phyloP scores from a whole-genome alignment of 2,113 vertebrate species.

The Hystrix brachyura region DNA sequence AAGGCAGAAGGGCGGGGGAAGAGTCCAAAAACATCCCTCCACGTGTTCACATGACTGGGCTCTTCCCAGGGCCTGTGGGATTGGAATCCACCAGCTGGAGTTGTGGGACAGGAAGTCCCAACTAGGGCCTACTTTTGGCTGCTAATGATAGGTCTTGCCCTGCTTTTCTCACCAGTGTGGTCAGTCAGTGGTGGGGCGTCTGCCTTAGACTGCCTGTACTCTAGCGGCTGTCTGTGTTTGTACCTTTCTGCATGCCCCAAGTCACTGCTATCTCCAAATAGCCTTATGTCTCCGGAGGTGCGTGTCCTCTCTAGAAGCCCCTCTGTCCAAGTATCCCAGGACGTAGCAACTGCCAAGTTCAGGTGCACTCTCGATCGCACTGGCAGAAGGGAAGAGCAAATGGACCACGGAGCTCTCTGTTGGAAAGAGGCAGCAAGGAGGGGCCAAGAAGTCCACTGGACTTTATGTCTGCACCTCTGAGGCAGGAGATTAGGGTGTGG shows the following conservation, averaged over 20 bases:
- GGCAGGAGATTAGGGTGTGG: background rate
- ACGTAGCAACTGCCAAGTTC: background rate
- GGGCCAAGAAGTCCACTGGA: background rate
- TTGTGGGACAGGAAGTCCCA: background rate
- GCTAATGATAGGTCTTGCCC: background rate
- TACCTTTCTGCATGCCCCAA: background rate
- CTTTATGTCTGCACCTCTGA: background rate
- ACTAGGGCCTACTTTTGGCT: background rate
- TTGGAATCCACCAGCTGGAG: background rate
- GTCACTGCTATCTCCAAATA: background rate
- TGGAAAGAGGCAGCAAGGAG: background rate
- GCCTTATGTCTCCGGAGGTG: background rate
- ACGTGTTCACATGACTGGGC: background rate
- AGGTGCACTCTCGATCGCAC: background rate
- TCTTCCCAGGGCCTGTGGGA: background rate
- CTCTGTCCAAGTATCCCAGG: background rate
- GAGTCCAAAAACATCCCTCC: background rate
- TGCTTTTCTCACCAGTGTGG: background rate
- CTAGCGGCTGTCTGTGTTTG: background rate
- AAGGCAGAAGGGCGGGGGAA: background rate
- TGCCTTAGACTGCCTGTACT: background rate
- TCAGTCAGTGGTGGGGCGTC: background rate
- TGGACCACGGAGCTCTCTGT: background rate
- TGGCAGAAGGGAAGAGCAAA: background rate
- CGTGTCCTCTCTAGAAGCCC: background rate